Evolutionary conservation across 2,113 vertebrate species (phyloP).

Genomic region (Trochalopteron elliotii): DNA sequence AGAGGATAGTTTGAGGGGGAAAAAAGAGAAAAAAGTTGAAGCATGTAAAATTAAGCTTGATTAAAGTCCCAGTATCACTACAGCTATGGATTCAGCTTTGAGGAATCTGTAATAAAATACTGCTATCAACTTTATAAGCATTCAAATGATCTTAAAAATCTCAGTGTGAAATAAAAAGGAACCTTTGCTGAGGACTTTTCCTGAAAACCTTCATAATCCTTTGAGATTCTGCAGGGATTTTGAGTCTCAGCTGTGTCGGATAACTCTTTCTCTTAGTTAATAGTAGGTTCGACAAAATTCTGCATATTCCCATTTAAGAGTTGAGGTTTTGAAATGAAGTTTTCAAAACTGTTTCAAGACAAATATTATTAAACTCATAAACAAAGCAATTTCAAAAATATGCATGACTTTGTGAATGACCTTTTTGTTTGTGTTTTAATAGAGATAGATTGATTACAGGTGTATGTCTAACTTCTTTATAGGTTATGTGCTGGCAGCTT

Average conservation of each 20-base stretch:
- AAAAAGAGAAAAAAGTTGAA: background rate
- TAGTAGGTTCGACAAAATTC: background rate
- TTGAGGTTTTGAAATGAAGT: background rate
- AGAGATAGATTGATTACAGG: background rate
- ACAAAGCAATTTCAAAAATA: background rate
- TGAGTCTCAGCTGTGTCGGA: background rate
- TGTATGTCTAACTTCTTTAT: background rate
- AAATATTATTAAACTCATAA: background rate
- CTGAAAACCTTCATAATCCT: slow-evolving; percentile 5
- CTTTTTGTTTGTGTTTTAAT: background rate
- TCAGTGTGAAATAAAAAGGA: background rate
- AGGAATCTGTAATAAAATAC: background rate
- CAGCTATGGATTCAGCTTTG: background rate
- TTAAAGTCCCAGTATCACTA: background rate
- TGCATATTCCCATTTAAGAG: background rate
- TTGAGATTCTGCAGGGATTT: background rate
- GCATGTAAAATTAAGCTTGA: background rate
- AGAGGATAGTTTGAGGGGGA: background rate
- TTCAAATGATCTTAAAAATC: background rate
- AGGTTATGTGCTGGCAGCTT: background rate
- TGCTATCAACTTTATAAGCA: background rate
- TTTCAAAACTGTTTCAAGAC: background rate
- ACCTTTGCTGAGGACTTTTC: background rate
- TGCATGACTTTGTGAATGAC: background rate
- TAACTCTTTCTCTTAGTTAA: background rate